Evolutionary conservation across 2,888 invertebrate species (phyloP).

Genomic region (Zaprionus obscuricornis): DNA sequence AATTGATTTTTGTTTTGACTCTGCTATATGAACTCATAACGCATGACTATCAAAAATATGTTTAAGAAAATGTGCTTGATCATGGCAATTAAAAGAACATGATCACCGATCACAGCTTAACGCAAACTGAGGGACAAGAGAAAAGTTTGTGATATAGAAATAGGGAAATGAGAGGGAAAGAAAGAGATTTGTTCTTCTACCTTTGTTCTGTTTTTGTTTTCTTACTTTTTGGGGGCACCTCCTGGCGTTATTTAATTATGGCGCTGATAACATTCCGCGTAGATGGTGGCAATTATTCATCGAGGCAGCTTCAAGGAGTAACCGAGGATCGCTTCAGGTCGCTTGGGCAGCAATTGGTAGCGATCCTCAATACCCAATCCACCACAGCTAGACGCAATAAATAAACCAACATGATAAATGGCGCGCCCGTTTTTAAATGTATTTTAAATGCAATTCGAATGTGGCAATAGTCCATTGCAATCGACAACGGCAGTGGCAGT

Average conservation of each 20-base stretch:
- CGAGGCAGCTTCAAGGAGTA: constrained; percentile 52
- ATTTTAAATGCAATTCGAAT: constrained; percentile 78
- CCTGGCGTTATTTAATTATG: constrained; percentile 83
- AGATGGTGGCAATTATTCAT: constrained; percentile 83
- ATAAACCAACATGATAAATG: constrained; percentile 82
- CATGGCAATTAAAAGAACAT: constrained; percentile 68
- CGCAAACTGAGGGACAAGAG: neutral
- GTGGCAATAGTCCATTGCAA: constrained; percentile 59
- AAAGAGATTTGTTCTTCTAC: neutral
- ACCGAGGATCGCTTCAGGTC: too few species aligned
- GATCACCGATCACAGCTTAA: constrained; percentile 36
- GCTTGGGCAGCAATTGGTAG: constrained; percentile 47
- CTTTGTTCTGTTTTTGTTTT: constrained; percentile 5
- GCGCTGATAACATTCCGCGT: constrained; percentile 83
- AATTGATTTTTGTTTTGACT: constrained; percentile 76
- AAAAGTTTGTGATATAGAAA: neutral
- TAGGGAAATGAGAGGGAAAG: neutral
- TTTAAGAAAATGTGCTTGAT: constrained; percentile 41
- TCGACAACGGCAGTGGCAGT: constrained; percentile 30
- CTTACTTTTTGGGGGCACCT: constrained; percentile 51
- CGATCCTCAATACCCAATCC: too few species aligned
- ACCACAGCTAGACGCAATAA: constrained; percentile 75
- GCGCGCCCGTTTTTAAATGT: constrained; percentile 71
- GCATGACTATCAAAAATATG: constrained; percentile 47
- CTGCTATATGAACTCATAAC: constrained; percentile 35